Conservation (phyloP, 1,140 invertebrate genomes). For the Brachionus rotundiformis region DNA sequence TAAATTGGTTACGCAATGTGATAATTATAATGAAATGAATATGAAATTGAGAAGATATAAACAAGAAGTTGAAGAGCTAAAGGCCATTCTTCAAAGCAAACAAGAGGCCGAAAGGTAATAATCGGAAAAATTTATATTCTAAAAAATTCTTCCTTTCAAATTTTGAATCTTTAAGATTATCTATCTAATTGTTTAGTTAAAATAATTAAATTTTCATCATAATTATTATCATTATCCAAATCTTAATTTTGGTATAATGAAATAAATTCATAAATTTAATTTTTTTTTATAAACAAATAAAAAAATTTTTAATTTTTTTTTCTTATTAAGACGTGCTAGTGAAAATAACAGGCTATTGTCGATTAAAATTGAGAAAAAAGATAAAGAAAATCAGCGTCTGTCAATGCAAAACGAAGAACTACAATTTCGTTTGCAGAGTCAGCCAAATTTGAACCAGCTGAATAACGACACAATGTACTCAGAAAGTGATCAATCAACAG, state of each 20-base stretch:
- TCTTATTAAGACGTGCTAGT: conserved; percentile 7
- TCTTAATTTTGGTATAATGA: too few species aligned
- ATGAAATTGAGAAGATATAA: conserved; percentile 43
- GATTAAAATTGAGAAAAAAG: conserved; percentile 42
- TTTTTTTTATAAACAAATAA: background rate
- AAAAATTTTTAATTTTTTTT: background rate
- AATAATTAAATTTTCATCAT: too few species aligned
- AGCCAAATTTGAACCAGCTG: conserved; percentile 30
- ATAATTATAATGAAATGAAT: conserved; percentile 48
- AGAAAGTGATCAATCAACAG: background rate
- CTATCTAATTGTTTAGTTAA: too few species aligned
- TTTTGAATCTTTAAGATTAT: too few species aligned
- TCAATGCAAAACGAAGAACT: conserved; percentile 52
- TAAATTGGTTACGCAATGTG: conserved; percentile 21
- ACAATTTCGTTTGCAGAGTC: conserved; percentile 37
- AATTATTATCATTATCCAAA: too few species aligned
- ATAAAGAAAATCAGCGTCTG: conserved; percentile 51
- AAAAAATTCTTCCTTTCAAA: too few species aligned
- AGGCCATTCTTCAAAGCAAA: conserved; percentile 36
- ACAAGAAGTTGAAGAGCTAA: conserved; percentile 46
- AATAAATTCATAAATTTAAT: too few species aligned
- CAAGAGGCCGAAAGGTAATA: conserved; percentile 45
- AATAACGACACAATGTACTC: background rate
- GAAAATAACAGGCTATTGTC: conserved; percentile 12
- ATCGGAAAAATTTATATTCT: background rate